These are phyloP conservation scores for Callitettix versicolor DNA, from an alignment of 1,140 invertebrate species.

Conservation along the genomic window DNA sequence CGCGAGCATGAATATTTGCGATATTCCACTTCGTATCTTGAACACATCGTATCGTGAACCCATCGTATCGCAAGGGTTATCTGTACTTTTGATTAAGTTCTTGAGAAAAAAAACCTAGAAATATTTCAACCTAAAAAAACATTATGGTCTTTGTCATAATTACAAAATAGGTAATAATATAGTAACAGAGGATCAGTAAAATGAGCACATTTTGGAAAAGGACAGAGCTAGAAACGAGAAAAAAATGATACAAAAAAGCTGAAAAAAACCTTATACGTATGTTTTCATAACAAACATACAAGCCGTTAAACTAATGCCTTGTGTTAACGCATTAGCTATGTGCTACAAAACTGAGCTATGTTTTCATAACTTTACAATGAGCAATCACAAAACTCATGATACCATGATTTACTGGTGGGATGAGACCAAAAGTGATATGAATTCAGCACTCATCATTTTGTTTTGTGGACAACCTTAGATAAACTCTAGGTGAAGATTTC, in stretches of 20 bases:
- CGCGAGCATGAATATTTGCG: too few relatives aligned
- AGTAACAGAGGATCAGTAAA: constrained; percentile 14
- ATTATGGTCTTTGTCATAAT: constrained; percentile 19
- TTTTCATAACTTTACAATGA: constrained; percentile 36
- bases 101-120: constrained; percentile 16
- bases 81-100: constrained; percentile 13
- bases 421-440: constrained; percentile 33
- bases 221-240: constrained; percentile 8
- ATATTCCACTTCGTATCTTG: too few relatives aligned
- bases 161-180: constrained; percentile 6
- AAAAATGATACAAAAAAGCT: constrained; percentile 12
- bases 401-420: constrained; percentile 34
- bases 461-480: constrained; percentile 14
- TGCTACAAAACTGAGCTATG: constrained; percentile 37
- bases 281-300: constrained; percentile 22
- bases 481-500: constrained; percentile 3
- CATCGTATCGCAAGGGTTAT: too few relatives aligned
- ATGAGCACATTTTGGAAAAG: constrained; percentile 10
- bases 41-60: too few relatives aligned
- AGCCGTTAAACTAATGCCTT: constrained; percentile 22
- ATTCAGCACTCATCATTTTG: constrained; percentile 22
- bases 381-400: constrained; percentile 30
- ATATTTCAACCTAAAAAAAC: constrained; percentile 20
- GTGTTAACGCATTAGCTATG: constrained; percentile 30
- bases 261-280: constrained; percentile 5